phyloP scores from a whole-genome alignment of 2,797 vertebrate species.

The Lindbergichthys nudifrons region DNA sequence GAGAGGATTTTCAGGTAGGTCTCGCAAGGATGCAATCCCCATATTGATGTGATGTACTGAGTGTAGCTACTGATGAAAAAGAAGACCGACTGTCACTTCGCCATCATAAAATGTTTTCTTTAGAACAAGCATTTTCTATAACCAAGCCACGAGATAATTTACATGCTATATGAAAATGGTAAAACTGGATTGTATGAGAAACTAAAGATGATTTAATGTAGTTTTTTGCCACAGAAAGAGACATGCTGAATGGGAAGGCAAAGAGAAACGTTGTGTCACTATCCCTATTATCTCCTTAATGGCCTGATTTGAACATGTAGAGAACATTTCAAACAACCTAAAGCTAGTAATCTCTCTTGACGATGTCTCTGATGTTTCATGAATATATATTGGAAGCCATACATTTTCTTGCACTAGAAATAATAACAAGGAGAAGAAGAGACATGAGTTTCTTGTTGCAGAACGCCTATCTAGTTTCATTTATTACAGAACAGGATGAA shows the following conservation, averaged over 20 bases:
- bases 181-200: slow-evolving; percentile 31
- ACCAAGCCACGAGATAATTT: slow-evolving; percentile 16
- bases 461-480: slow-evolving; percentile 30
- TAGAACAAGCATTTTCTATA: slow-evolving; percentile 14
- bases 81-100: slow-evolving; percentile 10
- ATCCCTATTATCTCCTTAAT: slow-evolving; percentile 28
- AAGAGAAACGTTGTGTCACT: not conserved
- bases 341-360: slow-evolving; percentile 29
- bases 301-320: slow-evolving; percentile 32
- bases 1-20: not conserved
- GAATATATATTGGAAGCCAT: slow-evolving; percentile 22
- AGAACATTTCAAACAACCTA: slow-evolving; percentile 19
- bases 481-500: slow-evolving; percentile 43
- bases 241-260: not conserved
- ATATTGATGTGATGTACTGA: not conserved
- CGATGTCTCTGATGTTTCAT: slow-evolving; percentile 4
- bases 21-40: no score
- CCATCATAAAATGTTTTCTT: slow-evolving; percentile 17
- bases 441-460: slow-evolving; percentile 20
- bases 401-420: slow-evolving; percentile 9
- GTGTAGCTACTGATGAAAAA: not conserved
- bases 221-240: not conserved
- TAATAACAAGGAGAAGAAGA: slow-evolving; percentile 10
- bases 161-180: slow-evolving; percentile 32
- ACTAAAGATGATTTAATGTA: slow-evolving; percentile 27